Evolutionary conservation across 2,113 vertebrate species (phyloP).

Genomic region (Myrmophylax atrothorax): DNA sequence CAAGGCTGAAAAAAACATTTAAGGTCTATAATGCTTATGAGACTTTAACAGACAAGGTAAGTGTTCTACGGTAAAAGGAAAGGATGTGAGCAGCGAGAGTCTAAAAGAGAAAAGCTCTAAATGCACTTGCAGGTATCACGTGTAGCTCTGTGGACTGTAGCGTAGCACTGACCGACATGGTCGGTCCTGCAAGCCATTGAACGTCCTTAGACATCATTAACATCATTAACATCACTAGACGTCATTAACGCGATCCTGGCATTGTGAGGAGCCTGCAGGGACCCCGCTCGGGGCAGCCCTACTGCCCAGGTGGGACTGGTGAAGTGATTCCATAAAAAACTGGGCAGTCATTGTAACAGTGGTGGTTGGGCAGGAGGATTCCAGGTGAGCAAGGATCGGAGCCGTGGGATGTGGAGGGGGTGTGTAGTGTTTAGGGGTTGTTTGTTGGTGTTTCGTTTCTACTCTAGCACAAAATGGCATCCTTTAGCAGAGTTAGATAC

Average conservation of each 20-base stretch:
- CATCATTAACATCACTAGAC: not conserved
- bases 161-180: not conserved
- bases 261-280: not conserved
- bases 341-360: not conserved
- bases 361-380: not conserved
- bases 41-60: not conserved
- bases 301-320: not conserved
- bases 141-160: not conserved
- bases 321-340: not conserved
- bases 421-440: accelerated
- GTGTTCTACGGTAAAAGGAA: not conserved
- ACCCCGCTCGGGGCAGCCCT: not conserved
- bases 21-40: not conserved
- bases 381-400: not conserved
- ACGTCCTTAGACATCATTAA: not conserved
- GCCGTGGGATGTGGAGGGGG: accelerated
- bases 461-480: not conserved
- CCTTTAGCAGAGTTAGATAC: not conserved
- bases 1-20: not conserved
- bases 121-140: not conserved
- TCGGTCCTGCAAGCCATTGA: not conserved
- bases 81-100: not conserved
- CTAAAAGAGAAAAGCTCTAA: not conserved
- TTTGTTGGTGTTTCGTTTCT: not conserved
- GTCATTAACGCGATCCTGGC: not conserved